phyloP scores from a whole-genome alignment of 2,888 invertebrate genomes.

The Tachina grossa region DNA sequence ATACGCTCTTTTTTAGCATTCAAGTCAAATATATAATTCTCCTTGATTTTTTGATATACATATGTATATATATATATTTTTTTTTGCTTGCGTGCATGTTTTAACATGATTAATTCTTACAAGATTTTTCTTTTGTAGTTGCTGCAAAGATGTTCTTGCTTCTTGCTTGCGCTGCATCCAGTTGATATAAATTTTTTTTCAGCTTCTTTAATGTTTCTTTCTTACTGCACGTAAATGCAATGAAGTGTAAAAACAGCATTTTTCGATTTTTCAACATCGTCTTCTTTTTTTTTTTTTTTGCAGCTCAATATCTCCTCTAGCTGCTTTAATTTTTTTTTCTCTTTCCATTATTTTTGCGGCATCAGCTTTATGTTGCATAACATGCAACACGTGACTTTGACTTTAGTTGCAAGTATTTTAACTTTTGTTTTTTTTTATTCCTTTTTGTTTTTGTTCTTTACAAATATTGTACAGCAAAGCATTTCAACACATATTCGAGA shows the following conservation, averaged over 20 bases:
- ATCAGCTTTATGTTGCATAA: slow-evolving; percentile 60
- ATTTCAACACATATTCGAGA: slow-evolving; percentile 53
- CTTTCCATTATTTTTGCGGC: slow-evolving; percentile 6
- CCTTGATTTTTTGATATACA: slow-evolving; percentile 13
- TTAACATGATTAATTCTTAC: slow-evolving; percentile 68
- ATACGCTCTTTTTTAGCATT: slow-evolving; percentile 1
- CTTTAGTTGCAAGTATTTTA: slow-evolving; percentile 57
- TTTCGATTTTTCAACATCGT: slow-evolving; percentile 44
- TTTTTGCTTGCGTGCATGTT: slow-evolving; percentile 38
- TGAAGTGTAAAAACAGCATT: slow-evolving; percentile 74
- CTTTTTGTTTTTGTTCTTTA: slow-evolving; percentile 17
- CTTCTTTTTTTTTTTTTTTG: slow-evolving; percentile 13
- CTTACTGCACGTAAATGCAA: slow-evolving; percentile 73
- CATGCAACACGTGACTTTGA: slow-evolving; percentile 74
- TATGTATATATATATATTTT: too few relatives aligned
- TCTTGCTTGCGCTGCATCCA: slow-evolving; percentile 54
- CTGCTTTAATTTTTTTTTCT: background rate
- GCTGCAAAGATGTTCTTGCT: slow-evolving; percentile 38
- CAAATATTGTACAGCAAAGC: slow-evolving; percentile 6
- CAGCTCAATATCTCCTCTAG: background rate
- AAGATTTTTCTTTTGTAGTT: slow-evolving; percentile 35
- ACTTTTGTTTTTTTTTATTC: slow-evolving; percentile 21
- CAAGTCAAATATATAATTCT: slow-evolving; percentile 56
- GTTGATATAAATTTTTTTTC: slow-evolving; percentile 2
- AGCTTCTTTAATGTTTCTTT: slow-evolving; percentile 43